Evolutionary conservation across 2,113 vertebrate genomes (phyloP).

Genomic region (Paracanthobrama guichenoti): DNA sequence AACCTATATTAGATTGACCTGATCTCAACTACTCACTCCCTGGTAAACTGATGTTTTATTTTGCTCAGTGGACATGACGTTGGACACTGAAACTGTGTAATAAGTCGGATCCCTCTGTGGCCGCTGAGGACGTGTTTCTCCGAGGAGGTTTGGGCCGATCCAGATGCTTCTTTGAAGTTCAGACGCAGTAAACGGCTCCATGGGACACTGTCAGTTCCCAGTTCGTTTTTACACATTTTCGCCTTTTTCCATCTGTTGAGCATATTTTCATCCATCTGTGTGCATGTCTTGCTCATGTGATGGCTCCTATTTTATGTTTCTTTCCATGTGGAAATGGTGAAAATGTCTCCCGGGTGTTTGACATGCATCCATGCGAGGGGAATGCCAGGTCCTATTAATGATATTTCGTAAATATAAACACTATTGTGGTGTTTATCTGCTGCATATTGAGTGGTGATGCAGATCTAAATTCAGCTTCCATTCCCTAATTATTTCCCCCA

Average conservation of each 20-base stretch:
- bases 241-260: slow-evolving; percentile 20
- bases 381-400: neutral
- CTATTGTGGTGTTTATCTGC: neutral
- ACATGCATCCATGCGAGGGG: neutral
- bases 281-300: slow-evolving; percentile 1
- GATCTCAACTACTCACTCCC: neutral
- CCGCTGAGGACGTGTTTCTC: neutral
- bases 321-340: slow-evolving; percentile 8
- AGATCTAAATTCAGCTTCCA: neutral
- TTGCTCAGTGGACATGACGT: neutral
- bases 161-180: slow-evolving; percentile 27
- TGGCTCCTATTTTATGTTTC: neutral
- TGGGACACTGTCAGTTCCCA: slow-evolving; percentile 9
- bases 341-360: neutral
- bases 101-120: neutral
- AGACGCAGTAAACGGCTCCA: neutral
- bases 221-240: slow-evolving; percentile 7
- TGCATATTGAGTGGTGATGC: neutral
- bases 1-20: neutral
- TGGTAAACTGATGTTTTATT: neutral
- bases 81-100: neutral
- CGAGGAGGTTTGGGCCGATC: neutral
- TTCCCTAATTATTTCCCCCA: neutral
- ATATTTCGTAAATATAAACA: neutral
- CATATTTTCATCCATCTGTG: slow-evolving; percentile 16